Conservation (phyloP, 2,888 invertebrate species). For the Cheilosia urbana region DNA sequence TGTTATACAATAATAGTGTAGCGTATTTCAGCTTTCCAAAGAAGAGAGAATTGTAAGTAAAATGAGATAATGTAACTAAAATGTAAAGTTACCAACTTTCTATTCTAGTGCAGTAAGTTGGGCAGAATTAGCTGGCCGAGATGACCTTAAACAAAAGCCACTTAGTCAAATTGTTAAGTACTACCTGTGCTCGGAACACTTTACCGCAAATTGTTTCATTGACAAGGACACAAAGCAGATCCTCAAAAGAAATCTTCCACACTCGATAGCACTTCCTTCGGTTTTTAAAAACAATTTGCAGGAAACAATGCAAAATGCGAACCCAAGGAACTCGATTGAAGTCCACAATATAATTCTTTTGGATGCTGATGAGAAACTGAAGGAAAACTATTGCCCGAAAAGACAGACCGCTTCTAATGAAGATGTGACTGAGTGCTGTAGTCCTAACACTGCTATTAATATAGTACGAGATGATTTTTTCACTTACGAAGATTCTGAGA, state of each 20-base stretch:
- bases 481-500: not conserved
- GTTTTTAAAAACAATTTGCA: constrained; percentile 71
- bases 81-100: not conserved
- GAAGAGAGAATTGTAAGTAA: constrained; percentile 75
- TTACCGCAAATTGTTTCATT: constrained; percentile 57
- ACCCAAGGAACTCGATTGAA: constrained; percentile 56
- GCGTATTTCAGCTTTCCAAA: constrained; percentile 77
- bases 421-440: not conserved
- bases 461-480: not conserved
- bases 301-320: constrained; percentile 57
- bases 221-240: constrained; percentile 37
- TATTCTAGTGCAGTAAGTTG: constrained; percentile 49
- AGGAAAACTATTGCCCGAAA: not conserved
- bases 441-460: not conserved
- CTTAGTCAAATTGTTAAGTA: constrained; percentile 50
- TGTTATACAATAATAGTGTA: constrained; percentile 70
- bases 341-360: constrained; percentile 61
- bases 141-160: constrained; percentile 54
- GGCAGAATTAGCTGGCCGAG: constrained; percentile 59
- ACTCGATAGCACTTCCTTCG: constrained; percentile 60
- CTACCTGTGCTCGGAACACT: constrained; percentile 67
- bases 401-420: not conserved
- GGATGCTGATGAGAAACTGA: constrained; percentile 2
- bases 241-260: constrained; percentile 54
- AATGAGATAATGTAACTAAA: no score